Evolutionary conservation across 2,113 vertebrate genomes (phyloP).

Genomic region (Chrysemys picta): DNA sequence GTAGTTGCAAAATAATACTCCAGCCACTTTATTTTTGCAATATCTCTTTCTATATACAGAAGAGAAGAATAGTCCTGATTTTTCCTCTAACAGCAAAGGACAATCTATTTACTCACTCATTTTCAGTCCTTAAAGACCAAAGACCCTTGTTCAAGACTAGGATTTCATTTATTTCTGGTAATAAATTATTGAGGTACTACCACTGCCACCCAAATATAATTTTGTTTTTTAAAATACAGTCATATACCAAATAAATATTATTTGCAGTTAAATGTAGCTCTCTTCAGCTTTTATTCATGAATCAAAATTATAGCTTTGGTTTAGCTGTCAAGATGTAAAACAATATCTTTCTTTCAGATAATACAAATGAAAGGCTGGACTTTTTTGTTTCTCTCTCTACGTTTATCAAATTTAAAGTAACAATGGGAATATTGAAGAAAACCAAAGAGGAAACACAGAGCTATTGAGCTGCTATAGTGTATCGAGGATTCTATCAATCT

Average conservation of each 20-base stretch:
- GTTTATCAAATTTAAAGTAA: conserved; percentile 33
- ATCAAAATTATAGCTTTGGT: background rate
- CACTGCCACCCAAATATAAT: background rate
- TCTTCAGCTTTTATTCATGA: background rate
- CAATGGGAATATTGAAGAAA: conserved; percentile 76
- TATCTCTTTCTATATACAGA: fast-evolving
- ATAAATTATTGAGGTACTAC: background rate
- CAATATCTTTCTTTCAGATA: background rate
- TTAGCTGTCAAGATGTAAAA: background rate
- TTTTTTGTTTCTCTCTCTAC: conserved; percentile 4
- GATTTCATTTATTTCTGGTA: conserved; percentile 51
- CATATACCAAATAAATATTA: background rate
- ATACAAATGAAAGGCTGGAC: background rate
- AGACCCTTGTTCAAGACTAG: conserved; percentile 46
- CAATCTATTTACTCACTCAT: background rate
- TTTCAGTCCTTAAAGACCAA: conserved; percentile 12
- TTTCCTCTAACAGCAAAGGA: background rate
- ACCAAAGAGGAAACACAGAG: conserved; percentile 67
- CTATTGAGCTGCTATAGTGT: conserved; percentile 56
- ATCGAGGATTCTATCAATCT: conserved; percentile 57
- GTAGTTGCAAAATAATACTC: background rate
- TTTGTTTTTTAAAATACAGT: conserved; percentile 17
- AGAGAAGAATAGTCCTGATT: background rate
- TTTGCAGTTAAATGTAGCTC: background rate
- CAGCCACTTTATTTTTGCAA: fast-evolving